Percentiles rank a stretch among this genome's conserved stretches.
Conservation (phyloP, 1,140 invertebrate species). For the Brachionus calyciflorus region DNA sequence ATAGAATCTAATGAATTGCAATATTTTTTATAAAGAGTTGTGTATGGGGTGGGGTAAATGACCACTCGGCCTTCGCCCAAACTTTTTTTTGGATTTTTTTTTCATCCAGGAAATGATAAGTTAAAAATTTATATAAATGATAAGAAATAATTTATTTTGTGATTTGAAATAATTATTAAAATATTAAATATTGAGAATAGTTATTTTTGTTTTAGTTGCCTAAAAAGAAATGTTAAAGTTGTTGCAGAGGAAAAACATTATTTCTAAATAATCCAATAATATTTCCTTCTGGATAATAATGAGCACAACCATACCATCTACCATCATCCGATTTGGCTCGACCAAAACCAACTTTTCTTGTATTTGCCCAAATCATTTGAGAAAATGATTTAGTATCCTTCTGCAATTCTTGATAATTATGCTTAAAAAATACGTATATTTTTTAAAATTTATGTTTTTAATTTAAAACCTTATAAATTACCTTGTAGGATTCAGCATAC, state of each 20-base stretch:
- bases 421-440: neutral
- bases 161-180: no score
- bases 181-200: no score
- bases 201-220: no score
- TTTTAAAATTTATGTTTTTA: neutral
- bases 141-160: no score
- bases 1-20: no score
- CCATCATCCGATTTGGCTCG: constrained; percentile 73
- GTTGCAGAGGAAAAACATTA: constrained; percentile 70
- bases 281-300: constrained; percentile 76
- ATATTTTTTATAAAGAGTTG: no score
- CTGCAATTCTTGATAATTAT: constrained; percentile 43
- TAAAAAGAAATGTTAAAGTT: constrained; percentile 6
- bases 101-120: no score
- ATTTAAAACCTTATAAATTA: no score
- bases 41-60: no score
- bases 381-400: constrained; percentile 73
- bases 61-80: no score
- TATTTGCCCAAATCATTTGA: constrained; percentile 81
- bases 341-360: constrained; percentile 75
- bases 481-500: constrained; percentile 34
- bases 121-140: no score
- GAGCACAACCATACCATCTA: constrained; percentile 68
- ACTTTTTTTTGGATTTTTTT: no score
- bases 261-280: constrained; percentile 71